Evolutionary conservation across 2,797 vertebrate species (phyloP).

Genomic region (Forpus xanthops): DNA sequence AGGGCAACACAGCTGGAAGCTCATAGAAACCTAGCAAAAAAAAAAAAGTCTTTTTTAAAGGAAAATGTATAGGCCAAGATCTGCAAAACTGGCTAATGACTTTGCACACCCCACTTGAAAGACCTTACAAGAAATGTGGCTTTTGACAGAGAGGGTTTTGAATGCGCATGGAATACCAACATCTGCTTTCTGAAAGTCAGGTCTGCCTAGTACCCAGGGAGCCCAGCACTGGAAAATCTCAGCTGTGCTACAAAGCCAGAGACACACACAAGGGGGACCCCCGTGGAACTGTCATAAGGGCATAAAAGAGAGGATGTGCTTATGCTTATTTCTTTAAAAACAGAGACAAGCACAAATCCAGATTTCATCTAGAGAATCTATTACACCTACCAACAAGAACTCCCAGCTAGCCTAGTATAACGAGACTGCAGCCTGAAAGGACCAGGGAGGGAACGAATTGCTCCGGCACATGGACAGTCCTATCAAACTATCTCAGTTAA

Average conservation of each 20-base stretch:
- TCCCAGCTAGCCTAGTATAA: background rate
- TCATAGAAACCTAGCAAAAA: background rate
- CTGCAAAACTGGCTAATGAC: slow-evolving; percentile 10
- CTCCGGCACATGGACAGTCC: background rate
- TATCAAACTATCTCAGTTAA: background rate
- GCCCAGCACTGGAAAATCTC: background rate
- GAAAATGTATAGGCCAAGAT: background rate
- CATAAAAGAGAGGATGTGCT: background rate
- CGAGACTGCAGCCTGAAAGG: background rate
- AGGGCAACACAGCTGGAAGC: slow-evolving; percentile 19
- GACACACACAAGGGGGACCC: background rate
- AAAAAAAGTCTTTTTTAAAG: background rate
- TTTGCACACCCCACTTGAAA: background rate
- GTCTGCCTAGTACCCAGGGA: background rate
- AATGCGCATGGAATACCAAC: background rate
- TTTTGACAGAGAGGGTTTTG: background rate
- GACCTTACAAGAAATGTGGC: background rate
- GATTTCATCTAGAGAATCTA: background rate
- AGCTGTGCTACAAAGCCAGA: background rate
- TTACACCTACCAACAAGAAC: background rate
- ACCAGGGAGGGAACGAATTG: accelerated
- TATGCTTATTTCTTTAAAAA: background rate
- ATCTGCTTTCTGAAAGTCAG: background rate
- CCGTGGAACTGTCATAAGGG: background rate
- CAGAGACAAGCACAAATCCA: background rate